Base-by-base conservation (phyloP, 2,797 vertebrate genomes). In the Podarcis siculus region DNA sequence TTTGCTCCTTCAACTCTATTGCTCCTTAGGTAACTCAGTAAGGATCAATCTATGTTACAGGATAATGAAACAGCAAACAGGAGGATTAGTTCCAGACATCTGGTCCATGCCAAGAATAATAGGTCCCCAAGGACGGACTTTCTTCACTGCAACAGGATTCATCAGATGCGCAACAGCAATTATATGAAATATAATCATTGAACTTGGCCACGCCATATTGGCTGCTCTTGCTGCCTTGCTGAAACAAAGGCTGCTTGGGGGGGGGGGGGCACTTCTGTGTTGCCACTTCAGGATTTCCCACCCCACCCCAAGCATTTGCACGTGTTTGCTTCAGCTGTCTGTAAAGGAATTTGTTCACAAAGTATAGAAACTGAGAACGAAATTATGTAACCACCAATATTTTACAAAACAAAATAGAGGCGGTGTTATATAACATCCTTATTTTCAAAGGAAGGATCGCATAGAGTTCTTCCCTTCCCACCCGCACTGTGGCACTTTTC, bases 41-140 rank as follows among this genome's bases (percentile, higher is more conserved):
- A 64, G 90, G 71, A 91, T 42, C 90, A 77, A 86, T 82, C 9
- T 64, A 35, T 32, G n/a, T 8, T 90, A 72, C 39, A 80, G 87
- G 76, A 23, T n/a, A 32, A 88, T 39, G 42, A 78, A 85, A 90
- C 80, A 3, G 61, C 67, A 73, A 89, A 87, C 82, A 17, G 45
- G 86, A 89, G 88, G n/a, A 86, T 76, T 0, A 10, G 58, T 89
- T 92, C 61, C 55, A 94, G 77, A 32, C 12, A 84, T 77, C 87
- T 83, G 69, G 90, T 86, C 90, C 69, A 64, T 84, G 67, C 30
- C 61, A 87, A 37, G 32, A 81, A 23, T 64, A 86, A 86, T 80
- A 21, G 27, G n/a, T 88, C 32, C 79, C 84, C 71, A 82, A 67
- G 77, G 91, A 90, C 82, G 82, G 91, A 32, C 23, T 42, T 86